Percentiles rank a stretch among this genome's conserved stretches.
Evolutionary conservation across 2,113 vertebrate genomes (phyloP).

Genomic region (Podarcis raffonei): DNA sequence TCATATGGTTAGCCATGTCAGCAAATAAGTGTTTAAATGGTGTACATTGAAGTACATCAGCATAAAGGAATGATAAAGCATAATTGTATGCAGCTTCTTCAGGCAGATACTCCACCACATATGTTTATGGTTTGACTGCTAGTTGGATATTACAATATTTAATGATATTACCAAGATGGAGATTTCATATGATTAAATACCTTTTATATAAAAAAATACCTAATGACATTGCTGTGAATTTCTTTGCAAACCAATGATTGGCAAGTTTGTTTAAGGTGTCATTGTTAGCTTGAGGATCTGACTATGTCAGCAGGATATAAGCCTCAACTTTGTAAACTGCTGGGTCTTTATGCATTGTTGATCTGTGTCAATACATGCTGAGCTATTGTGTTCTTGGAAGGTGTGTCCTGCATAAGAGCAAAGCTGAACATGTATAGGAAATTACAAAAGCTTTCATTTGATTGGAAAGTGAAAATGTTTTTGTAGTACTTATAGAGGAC

Average conservation of each 20-base stretch:
- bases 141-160: not conserved
- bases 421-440: slow-evolving; percentile 66
- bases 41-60: not conserved
- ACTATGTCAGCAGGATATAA: slow-evolving; percentile 49
- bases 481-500: not conserved
- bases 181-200: not conserved
- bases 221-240: not conserved
- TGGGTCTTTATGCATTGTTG: slow-evolving; percentile 47
- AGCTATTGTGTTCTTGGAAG: slow-evolving; percentile 83
- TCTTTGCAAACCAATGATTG: not conserved
- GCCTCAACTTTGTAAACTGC: slow-evolving; percentile 8
- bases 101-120: not conserved
- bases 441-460: slow-evolving; percentile 59
- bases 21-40: not conserved
- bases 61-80: not conserved
- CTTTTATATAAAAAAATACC: not conserved
- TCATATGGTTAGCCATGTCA: not conserved
- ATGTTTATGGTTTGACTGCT: not conserved
- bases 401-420: slow-evolving; percentile 76
- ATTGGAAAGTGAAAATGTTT: slow-evolving; percentile 61
- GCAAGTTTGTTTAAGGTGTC: not conserved
- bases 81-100: not conserved
- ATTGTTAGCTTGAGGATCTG: not conserved
- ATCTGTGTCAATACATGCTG: slow-evolving; percentile 72
- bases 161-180: not conserved